These are phyloP conservation scores for Xylophagus ater DNA, from an alignment of 2,888 invertebrate species.

Conservation along the genomic window DNA sequence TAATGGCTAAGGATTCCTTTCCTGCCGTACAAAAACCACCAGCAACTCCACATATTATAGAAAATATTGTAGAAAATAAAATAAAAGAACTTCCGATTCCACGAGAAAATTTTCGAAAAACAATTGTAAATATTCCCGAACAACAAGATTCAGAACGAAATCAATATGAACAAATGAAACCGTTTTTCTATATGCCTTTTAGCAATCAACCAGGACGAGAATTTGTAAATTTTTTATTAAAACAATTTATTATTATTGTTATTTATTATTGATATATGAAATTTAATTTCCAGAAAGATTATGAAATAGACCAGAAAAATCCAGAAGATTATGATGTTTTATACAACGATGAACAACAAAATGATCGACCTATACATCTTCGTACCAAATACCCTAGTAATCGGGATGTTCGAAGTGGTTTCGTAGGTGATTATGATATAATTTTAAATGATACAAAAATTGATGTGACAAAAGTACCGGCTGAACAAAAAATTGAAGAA, in stretches of 20 bases:
- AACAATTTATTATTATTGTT: background rate
- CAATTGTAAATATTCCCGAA: slow-evolving; percentile 4
- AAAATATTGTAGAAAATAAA: slow-evolving; percentile 1
- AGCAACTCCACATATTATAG: no score
- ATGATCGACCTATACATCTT: slow-evolving; percentile 32
- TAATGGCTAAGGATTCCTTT: slow-evolving; percentile 17
- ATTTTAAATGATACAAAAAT: slow-evolving; percentile 10
- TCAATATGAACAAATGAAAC: slow-evolving; percentile 8
- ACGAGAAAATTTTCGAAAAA: slow-evolving; percentile 2
- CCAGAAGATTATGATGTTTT: slow-evolving; percentile 32
- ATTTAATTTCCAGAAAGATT: slow-evolving; percentile 26
- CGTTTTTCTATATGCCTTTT: slow-evolving; percentile 15
- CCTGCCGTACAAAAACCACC: slow-evolving; percentile 5
- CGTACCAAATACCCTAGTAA: slow-evolving; percentile 35
- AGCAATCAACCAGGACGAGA: slow-evolving; percentile 15
- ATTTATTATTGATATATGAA: background rate
- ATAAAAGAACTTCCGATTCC: background rate
- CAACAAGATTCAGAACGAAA: slow-evolving; percentile 3
- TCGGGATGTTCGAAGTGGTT: slow-evolving; percentile 35
- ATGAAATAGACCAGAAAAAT: slow-evolving; percentile 18
- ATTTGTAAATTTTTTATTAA: slow-evolving; percentile 19
- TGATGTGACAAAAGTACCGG: background rate
- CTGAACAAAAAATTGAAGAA: slow-evolving; percentile 24
- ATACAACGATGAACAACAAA: slow-evolving; percentile 31
- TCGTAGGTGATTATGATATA: slow-evolving; percentile 13